Conservation (phyloP, 2,113 vertebrate species). For the Callipepla squamata region DNA sequence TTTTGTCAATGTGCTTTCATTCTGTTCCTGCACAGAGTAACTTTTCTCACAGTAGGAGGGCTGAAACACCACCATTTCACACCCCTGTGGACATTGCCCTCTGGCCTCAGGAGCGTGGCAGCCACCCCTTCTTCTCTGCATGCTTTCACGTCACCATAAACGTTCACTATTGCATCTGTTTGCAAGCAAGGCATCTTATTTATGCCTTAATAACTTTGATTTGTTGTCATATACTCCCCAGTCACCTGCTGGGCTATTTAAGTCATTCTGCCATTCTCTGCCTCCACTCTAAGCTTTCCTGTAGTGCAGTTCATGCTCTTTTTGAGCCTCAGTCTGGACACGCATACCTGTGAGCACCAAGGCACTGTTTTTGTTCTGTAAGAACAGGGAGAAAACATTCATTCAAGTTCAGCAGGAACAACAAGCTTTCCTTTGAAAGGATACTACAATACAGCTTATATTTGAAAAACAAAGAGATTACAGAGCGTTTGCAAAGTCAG, state of each 20-base stretch:
- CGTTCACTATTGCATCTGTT: not conserved
- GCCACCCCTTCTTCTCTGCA: not conserved
- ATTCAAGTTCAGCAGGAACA: conserved; percentile 1
- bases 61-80: not conserved
- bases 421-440: conserved; percentile 18
- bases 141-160: not conserved
- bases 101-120: not conserved
- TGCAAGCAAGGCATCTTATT: not conserved
- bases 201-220: not conserved
- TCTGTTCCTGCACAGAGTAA: not conserved
- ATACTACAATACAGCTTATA: not conserved
- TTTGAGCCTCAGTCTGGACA: not conserved
- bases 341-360: not conserved
- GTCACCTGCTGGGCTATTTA: not conserved
- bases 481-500: not conserved
- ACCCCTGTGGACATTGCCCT: not conserved
- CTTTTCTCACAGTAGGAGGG: not conserved
- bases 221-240: not conserved
- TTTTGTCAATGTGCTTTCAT: not conserved
- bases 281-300: not conserved
- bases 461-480: conserved; percentile 12
- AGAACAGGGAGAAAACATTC: conserved; percentile 9
- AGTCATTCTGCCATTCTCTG: conserved; percentile 9
- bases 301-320: not conserved
- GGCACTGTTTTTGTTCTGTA: not conserved